Percentiles rank a stretch among this genome's conserved stretches.
These are phyloP conservation scores for Drosophila eohydei DNA, from an alignment of 2,888 invertebrate genomes.

Conservation along the genomic window DNA sequence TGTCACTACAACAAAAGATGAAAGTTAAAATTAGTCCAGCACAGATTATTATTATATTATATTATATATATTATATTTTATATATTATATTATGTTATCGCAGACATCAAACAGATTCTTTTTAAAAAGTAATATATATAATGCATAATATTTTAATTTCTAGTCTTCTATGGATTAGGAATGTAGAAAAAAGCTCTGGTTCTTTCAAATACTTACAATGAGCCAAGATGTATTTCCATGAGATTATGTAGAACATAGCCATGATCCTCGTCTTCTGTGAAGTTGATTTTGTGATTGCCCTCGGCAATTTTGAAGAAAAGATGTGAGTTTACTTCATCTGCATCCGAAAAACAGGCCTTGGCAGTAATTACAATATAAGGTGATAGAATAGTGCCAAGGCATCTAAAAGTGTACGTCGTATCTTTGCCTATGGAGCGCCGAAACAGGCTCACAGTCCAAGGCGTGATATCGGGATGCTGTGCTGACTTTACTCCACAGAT, in stretches of 20 bases:
- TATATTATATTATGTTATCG: too few species aligned
- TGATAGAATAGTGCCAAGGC: conserved; percentile 35
- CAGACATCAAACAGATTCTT: too few species aligned
- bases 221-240: conserved; percentile 23
- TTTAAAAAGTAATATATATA: too few species aligned
- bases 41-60: too few species aligned
- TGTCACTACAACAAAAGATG: not conserved
- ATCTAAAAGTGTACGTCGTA: conserved; percentile 6
- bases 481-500: conserved; percentile 63
- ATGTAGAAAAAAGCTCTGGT: too few species aligned
- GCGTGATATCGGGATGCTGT: conserved; percentile 54
- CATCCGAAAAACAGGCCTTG: conserved; percentile 2
- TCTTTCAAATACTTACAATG: conserved; percentile 41
- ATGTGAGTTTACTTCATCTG: accelerated
- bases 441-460: conserved; percentile 68
- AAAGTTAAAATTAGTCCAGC: not conserved
- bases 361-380: conserved; percentile 32
- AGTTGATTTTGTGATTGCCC: conserved; percentile 22
- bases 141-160: too few species aligned
- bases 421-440: not conserved
- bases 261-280: conserved; percentile 12
- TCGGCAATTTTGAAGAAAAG: conserved; percentile 29
- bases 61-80: too few species aligned
- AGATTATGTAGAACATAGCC: conserved; percentile 51
- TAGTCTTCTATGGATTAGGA: not conserved